Conservation (phyloP, 1,140 invertebrate species). For the Procambarus clarkii region DNA sequence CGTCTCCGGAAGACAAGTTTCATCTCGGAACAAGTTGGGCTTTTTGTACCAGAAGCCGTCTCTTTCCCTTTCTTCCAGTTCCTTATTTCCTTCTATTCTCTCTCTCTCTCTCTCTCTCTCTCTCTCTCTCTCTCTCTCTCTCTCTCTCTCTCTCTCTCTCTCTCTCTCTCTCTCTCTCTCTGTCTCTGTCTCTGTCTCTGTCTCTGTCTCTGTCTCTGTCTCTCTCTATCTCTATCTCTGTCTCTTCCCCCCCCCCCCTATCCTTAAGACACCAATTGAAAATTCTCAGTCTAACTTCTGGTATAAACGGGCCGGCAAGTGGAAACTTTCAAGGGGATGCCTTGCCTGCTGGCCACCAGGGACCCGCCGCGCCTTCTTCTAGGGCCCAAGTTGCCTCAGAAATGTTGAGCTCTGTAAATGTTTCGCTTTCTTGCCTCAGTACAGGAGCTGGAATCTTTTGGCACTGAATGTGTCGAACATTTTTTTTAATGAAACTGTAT, state of each 20-base stretch:
- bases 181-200: too few relatives aligned
- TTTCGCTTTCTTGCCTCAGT: background rate
- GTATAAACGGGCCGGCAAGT: constrained; percentile 13
- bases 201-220: too few relatives aligned
- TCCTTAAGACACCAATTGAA: constrained; percentile 2
- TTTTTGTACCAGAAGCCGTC: too few relatives aligned
- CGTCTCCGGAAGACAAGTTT: constrained; percentile 8
- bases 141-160: too few relatives aligned
- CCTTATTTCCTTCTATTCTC: too few relatives aligned
- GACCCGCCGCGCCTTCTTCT: background rate
- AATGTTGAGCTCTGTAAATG: constrained; percentile 4
- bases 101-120: too few relatives aligned
- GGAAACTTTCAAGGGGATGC: constrained; percentile 2
- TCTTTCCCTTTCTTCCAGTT: background rate
- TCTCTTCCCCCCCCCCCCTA: background rate
- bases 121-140: too few relatives aligned
- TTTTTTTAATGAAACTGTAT: background rate
- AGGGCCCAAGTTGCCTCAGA: background rate
- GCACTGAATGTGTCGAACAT: background rate
- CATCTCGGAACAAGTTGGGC: background rate
- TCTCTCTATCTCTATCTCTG: too few relatives aligned
- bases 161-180: too few relatives aligned
- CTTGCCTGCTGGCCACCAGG: background rate
- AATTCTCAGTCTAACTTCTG: constrained; percentile 12
- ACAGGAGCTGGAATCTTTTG: background rate